Evolutionary conservation across 1,140 invertebrate species (phyloP).

Genomic region (Dendroctonus valens): DNA sequence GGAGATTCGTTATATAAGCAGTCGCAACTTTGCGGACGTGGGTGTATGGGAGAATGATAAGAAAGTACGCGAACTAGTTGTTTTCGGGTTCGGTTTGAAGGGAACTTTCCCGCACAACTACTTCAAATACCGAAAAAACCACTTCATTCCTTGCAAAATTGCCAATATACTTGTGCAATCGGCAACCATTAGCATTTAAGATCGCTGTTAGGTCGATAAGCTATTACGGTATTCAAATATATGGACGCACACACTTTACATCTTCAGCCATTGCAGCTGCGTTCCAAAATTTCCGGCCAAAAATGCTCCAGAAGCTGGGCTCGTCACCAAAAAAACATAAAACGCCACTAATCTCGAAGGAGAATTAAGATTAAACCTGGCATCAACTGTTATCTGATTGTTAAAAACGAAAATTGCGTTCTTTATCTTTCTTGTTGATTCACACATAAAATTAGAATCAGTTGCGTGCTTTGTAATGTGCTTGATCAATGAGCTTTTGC

Average conservation of each 20-base stretch:
- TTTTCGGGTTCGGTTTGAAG: too few relatives aligned
- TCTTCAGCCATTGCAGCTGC: constrained; percentile 10
- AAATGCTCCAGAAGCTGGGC: neutral
- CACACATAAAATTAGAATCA: too few relatives aligned
- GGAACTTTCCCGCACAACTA: too few relatives aligned
- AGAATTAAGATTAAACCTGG: too few relatives aligned
- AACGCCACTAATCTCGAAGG: too few relatives aligned
- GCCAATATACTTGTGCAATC: constrained; percentile 33
- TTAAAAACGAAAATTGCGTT: too few relatives aligned
- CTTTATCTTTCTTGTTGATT: too few relatives aligned
- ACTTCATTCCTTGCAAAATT: constrained; percentile 20
- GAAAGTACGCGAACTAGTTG: neutral
- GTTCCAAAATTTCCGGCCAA: constrained; percentile 1
- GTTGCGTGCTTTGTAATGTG: too few relatives aligned
- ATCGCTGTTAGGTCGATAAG: constrained; percentile 29
- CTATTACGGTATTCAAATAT: constrained; percentile 29
- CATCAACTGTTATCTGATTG: too few relatives aligned
- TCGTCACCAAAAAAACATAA: too few relatives aligned
- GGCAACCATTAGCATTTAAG: constrained; percentile 33
- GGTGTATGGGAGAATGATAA: constrained; percentile 25
- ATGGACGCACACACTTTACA: constrained; percentile 9
- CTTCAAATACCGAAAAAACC: too few relatives aligned
- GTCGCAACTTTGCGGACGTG: constrained; percentile 6
- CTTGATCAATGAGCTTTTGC: too few relatives aligned
- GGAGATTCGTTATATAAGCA: constrained; percentile 24